A percentile compares a stretch with the other conserved stretches of the same genome.
phyloP scores from a whole-genome alignment of 2,888 invertebrate genomes.

The Drosophila vallismaia region DNA sequence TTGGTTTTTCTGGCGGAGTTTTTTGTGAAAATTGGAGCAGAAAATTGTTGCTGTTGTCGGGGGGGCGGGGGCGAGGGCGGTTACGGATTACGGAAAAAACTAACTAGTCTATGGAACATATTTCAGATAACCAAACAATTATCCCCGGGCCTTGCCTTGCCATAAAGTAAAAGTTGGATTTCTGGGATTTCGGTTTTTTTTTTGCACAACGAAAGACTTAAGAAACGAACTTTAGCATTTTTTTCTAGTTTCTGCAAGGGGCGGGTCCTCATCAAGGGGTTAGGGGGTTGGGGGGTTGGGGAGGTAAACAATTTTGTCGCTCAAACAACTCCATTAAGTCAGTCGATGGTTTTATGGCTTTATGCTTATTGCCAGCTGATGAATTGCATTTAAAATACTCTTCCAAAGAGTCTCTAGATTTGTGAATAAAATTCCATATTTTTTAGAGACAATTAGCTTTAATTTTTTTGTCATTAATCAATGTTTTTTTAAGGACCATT shows the following conservation, averaged over 20 bases:
- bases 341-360: conserved; percentile 42
- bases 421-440: neutral
- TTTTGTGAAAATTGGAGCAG: conserved; percentile 40
- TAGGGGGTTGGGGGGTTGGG: conserved; percentile 10
- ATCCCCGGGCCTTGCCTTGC: conserved; percentile 31
- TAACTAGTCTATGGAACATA: conserved; percentile 36
- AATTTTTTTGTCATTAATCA: too few species aligned
- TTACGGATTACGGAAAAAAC: conserved; percentile 2
- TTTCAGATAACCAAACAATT: conserved; percentile 67
- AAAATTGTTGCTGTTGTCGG: conserved; percentile 15
- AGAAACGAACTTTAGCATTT: conserved; percentile 72
- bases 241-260: conserved; percentile 25
- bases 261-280: conserved; percentile 42
- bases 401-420: neutral
- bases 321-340: conserved; percentile 66
- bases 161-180: conserved; percentile 55
- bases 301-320: conserved; percentile 55
- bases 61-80: conserved; percentile 13
- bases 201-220: conserved; percentile 66
- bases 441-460: neutral
- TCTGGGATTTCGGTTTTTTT: conserved; percentile 57
- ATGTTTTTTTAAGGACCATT: too few species aligned
- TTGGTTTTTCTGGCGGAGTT: neutral
- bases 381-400: conserved; percentile 55
- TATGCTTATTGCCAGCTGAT: conserved; percentile 65